Percentiles rank a stretch among this genome's conserved stretches.
These are phyloP conservation scores for Hyaena hyaena DNA, from an alignment of 2,113 vertebrate species.

Conservation along the genomic window DNA sequence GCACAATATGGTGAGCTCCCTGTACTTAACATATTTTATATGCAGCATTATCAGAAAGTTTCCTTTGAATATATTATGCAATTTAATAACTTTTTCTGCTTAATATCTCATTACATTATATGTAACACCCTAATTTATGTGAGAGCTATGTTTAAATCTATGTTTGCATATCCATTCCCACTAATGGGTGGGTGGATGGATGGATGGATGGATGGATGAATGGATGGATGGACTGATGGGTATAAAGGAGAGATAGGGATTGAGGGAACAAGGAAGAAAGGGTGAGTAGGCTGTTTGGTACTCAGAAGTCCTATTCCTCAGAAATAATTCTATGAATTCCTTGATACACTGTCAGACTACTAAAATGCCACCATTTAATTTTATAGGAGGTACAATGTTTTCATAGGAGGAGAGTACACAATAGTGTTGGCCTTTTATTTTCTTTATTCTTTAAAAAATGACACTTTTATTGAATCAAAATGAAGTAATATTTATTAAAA, in stretches of 20 bases:
- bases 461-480: neutral
- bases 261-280: neutral
- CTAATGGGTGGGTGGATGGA: neutral
- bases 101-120: slow-evolving; percentile 4
- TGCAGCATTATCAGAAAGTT: neutral
- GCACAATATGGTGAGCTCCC: neutral
- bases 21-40: slow-evolving; percentile 34
- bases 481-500: neutral
- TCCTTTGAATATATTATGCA: slow-evolving; percentile 34
- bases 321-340: neutral
- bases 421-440: neutral
- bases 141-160: neutral
- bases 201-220: neutral
- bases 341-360: neutral
- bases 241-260: neutral
- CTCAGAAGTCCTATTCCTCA: neutral
- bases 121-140: neutral
- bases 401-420: neutral
- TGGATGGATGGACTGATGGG: neutral
- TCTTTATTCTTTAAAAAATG: slow-evolving; percentile 43
- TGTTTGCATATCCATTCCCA: neutral
- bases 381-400: neutral
- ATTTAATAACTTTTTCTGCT: slow-evolving; percentile 43
- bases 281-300: neutral
- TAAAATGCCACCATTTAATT: neutral